These are phyloP conservation scores for Vireo altiloquus DNA, from an alignment of 2,113 vertebrate genomes.

Conservation along the genomic window DNA sequence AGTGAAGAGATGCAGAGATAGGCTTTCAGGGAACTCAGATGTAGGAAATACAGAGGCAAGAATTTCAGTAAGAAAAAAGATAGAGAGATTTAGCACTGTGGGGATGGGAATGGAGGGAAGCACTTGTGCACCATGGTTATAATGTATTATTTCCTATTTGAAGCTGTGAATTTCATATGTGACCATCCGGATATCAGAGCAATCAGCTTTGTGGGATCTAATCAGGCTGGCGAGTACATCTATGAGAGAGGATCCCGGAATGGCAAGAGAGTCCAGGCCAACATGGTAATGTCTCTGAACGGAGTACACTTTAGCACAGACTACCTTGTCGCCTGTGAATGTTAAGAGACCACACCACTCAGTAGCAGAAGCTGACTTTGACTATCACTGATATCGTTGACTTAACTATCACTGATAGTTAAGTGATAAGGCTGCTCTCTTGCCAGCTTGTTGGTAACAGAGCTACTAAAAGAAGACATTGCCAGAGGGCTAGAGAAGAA, in stretches of 20 bases:
- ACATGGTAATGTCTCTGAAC: constrained; percentile 82
- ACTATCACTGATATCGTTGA: too few relatives aligned
- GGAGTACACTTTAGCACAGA: not conserved
- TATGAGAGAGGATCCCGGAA: constrained; percentile 92
- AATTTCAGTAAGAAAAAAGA: not conserved
- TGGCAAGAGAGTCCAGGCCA: constrained; percentile 96
- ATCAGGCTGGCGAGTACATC: constrained; percentile 95
- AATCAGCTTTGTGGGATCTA: constrained; percentile 98
- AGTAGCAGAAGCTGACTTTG: not conserved
- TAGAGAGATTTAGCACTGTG: not conserved
- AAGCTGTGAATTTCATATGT: constrained; percentile 95
- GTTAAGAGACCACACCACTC: not conserved
- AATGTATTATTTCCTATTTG: constrained; percentile 58
- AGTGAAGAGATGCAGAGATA: not conserved
- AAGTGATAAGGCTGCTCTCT: not conserved
- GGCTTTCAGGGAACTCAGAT: not conserved
- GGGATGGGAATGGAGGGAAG: not conserved
- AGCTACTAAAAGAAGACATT: not conserved
- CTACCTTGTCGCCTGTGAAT: not conserved
- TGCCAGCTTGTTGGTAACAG: not conserved
- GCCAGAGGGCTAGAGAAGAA: not conserved
- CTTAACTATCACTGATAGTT: too few relatives aligned
- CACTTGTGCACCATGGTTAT: not conserved
- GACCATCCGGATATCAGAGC: constrained; percentile 94
- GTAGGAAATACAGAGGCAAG: not conserved